phyloP scores from a whole-genome alignment of 2,113 vertebrate species.

The Lathamus discolor region DNA sequence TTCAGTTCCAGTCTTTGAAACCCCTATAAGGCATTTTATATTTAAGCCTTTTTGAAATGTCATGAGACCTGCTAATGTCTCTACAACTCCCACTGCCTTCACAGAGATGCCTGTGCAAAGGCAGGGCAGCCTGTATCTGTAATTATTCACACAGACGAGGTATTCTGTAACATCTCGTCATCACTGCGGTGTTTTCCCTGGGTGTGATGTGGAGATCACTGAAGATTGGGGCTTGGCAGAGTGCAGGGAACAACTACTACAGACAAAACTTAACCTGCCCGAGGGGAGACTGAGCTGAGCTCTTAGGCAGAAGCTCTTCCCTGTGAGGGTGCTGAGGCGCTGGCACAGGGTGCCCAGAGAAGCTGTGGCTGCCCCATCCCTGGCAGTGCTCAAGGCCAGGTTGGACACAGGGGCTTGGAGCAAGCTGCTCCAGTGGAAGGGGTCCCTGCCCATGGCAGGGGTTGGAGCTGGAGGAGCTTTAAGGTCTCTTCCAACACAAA shows the following conservation, averaged over 20 bases:
- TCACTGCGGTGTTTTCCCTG: neutral
- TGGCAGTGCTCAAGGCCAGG: too few relatives aligned
- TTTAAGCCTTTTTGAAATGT: constrained; percentile 23
- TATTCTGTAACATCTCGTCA: neutral
- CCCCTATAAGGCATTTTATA: neutral
- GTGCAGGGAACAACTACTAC: neutral
- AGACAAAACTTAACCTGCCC: neutral
- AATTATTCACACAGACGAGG: neutral
- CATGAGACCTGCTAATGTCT: constrained; percentile 34
- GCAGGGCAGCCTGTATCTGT: neutral
- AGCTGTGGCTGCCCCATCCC: too few relatives aligned
- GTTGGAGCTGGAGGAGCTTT: neutral
- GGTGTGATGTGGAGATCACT: rapidly evolving
- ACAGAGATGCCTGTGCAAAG: neutral
- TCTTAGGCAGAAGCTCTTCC: neutral
- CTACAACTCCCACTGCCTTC: constrained; percentile 17
- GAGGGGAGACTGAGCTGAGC: neutral
- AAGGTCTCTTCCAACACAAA: neutral
- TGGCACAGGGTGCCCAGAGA: neutral
- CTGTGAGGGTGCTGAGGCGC: neutral
- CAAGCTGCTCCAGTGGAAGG: too few relatives aligned
- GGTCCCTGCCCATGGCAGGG: neutral
- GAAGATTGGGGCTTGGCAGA: neutral
- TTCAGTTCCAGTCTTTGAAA: constrained; percentile 8
- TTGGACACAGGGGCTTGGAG: too few relatives aligned